Percentiles rank a stretch among this genome's conserved stretches.
Evolutionary conservation across 2,797 vertebrate species (phyloP).

Genomic region (Babyrousa celebensis): DNA sequence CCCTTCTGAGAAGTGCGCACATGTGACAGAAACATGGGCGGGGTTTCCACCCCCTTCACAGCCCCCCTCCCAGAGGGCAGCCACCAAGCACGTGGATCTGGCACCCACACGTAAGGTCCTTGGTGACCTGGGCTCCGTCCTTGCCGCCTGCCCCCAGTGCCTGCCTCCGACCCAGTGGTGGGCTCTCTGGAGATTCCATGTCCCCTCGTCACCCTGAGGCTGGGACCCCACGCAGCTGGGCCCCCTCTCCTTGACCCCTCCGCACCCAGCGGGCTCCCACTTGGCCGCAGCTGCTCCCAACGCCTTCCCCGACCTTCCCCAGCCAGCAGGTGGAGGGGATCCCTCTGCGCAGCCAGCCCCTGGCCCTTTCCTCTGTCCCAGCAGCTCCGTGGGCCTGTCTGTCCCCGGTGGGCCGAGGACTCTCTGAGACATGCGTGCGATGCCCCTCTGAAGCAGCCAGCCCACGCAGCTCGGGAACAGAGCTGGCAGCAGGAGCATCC

Average conservation of each 20-base stretch:
- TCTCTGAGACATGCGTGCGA: too few species aligned
- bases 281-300: not conserved
- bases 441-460: not conserved
- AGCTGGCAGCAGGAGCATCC: accelerated
- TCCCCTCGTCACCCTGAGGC: not conserved
- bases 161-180: accelerated
- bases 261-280: not conserved
- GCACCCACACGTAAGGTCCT: accelerated
- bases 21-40: accelerated
- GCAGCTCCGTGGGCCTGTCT: not conserved
- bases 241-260: not conserved
- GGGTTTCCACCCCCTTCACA: not conserved
- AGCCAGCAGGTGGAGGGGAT: not conserved
- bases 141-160: not conserved
- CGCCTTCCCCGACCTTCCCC: not conserved
- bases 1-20: accelerated
- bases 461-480: accelerated
- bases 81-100: accelerated
- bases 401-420: not conserved
- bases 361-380: not conserved
- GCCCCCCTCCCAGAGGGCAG: not conserved
- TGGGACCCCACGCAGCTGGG: accelerated
- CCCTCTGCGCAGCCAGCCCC: not conserved
- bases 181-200: not conserved
- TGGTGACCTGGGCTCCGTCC: not conserved